A percentile compares a stretch with the other conserved stretches of the same genome.
Evolutionary conservation across 2,797 vertebrate genomes (phyloP).

Genomic region (Aphelocoma californica): DNA sequence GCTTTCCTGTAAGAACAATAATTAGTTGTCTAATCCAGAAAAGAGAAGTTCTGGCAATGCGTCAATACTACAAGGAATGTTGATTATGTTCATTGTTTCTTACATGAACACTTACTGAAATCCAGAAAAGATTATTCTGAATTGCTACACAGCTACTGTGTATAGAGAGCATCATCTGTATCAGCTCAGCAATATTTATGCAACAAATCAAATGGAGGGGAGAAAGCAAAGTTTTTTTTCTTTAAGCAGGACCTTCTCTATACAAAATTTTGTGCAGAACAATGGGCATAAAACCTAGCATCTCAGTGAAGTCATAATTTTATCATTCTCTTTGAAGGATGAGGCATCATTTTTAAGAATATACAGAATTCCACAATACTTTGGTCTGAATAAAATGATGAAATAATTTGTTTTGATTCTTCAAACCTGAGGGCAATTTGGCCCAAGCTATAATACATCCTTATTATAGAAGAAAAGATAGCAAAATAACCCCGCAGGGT

Average conservation of each 20-base stretch:
- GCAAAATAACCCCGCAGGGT: background rate
- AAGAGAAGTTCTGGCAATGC: background rate
- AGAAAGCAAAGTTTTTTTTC: background rate
- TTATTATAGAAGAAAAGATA: background rate
- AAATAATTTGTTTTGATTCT: background rate
- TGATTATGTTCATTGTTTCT: background rate
- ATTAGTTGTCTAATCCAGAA: background rate
- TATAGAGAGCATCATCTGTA: background rate
- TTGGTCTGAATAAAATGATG: background rate
- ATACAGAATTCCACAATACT: background rate
- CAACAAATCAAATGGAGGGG: fast-evolving
- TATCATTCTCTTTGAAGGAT: background rate
- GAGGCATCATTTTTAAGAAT: background rate
- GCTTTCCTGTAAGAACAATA: background rate
- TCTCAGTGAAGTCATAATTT: background rate
- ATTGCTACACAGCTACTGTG: background rate
- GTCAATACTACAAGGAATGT: background rate
- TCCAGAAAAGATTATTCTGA: background rate
- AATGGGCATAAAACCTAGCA: background rate
- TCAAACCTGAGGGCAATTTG: background rate
- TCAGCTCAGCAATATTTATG: background rate
- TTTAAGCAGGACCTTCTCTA: background rate
- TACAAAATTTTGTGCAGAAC: background rate
- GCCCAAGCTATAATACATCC: background rate
- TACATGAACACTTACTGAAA: background rate